Conservation (phyloP, 2,797 vertebrate species). For the Molossus molossus region DNA sequence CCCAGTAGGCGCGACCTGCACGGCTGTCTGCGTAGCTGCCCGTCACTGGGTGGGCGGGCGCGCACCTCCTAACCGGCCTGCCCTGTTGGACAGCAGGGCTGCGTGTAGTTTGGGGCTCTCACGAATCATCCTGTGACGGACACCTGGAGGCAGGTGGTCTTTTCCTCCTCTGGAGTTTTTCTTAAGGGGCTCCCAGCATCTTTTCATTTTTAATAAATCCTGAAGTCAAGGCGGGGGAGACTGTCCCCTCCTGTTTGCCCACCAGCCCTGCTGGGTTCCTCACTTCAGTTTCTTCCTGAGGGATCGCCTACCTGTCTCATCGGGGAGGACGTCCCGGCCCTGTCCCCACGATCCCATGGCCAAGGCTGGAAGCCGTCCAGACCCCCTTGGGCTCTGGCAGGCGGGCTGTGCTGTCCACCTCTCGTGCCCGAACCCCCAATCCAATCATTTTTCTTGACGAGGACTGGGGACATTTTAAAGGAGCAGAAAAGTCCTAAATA, state of each 20-base stretch:
- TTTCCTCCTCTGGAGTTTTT: background rate
- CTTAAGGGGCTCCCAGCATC: background rate
- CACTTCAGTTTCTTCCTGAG: background rate
- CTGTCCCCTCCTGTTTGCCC: background rate
- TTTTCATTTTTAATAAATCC: background rate
- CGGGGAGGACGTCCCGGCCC: fast-evolving
- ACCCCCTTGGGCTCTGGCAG: background rate
- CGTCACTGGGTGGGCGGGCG: fast-evolving
- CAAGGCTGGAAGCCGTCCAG: fast-evolving
- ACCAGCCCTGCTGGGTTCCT: background rate
- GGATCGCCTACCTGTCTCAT: background rate
- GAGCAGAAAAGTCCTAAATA: conserved; percentile 87
- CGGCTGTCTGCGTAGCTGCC: fast-evolving
- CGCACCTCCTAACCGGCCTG: too few relatives aligned
- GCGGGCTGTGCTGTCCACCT: background rate
- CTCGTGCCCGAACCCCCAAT: conserved; percentile 10
- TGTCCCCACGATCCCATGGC: fast-evolving
- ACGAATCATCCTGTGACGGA: fast-evolving
- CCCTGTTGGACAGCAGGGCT: background rate
- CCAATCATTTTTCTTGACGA: conserved; percentile 84
- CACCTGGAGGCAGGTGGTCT: background rate
- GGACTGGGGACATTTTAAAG: conserved; percentile 87
- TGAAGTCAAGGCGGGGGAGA: background rate
- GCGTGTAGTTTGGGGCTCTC: background rate
- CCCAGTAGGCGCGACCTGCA: fast-evolving